A percentile compares a stretch with the other conserved stretches of the same genome.
phyloP scores from a whole-genome alignment of 2,797 vertebrate genomes.

The Sylvilagus floridanus region DNA sequence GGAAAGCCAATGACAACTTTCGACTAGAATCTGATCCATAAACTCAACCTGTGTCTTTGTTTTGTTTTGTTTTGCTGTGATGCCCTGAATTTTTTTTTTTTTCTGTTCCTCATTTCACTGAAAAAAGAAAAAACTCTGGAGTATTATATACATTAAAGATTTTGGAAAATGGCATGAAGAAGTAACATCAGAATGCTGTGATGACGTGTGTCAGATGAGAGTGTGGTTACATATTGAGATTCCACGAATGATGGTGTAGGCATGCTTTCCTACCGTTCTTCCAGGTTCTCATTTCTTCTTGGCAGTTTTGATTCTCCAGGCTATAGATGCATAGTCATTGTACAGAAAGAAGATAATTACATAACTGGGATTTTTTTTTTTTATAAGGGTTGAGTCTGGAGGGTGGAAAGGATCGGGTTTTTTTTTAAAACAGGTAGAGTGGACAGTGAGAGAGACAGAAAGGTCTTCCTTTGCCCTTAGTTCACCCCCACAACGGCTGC shows the following conservation, averaged over 20 bases:
- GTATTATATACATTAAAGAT: neutral
- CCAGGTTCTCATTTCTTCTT: neutral
- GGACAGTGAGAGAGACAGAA: no score
- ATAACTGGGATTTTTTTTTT: no score
- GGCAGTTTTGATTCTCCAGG: neutral
- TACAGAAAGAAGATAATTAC: neutral
- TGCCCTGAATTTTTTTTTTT: neutral
- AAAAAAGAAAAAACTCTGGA: constrained; percentile 36
- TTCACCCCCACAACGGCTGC: no score
- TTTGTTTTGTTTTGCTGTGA: neutral
- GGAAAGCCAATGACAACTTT: neutral
- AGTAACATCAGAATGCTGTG: neutral
- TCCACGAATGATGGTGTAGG: no score
- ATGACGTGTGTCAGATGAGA: neutral
- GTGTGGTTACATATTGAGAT: neutral
- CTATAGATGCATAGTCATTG: neutral
- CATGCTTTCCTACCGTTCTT: neutral
- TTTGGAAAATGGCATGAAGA: neutral
- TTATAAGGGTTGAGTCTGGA: no score
- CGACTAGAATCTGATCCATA: neutral
- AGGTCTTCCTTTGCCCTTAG: no score
- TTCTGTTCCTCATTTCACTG: neutral
- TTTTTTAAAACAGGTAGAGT: no score
- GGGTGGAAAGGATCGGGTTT: no score
- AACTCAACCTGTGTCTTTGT: neutral